Percentiles rank a stretch among this genome's conserved stretches.
Evolutionary conservation across 1,140 invertebrate genomes (phyloP).

Genomic region (Babylonia areolata): DNA sequence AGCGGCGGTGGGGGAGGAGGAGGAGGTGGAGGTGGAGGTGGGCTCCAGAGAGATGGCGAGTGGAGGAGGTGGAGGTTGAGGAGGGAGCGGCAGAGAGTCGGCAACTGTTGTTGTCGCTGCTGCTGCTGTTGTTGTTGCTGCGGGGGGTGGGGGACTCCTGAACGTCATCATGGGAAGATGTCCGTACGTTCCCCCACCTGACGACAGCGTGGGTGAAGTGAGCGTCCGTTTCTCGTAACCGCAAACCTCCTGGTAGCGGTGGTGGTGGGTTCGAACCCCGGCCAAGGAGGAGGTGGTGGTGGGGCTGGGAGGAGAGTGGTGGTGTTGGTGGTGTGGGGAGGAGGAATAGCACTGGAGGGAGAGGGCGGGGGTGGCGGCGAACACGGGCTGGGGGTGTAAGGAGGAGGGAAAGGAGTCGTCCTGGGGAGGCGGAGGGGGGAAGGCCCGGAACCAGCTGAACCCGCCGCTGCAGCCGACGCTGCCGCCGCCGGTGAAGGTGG

Average conservation of each 20-base stretch:
- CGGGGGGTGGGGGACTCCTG: neutral
- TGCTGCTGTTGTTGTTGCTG: too few species aligned
- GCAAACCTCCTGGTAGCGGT: neutral
- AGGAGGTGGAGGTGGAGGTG: neutral
- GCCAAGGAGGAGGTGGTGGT: neutral
- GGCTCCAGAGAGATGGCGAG: neutral
- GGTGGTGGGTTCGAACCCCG: neutral
- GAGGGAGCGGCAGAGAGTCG: too few species aligned
- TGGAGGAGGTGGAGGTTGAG: neutral
- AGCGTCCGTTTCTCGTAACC: neutral
- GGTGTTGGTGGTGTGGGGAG: neutral
- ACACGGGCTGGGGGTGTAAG: neutral
- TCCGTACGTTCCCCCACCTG: neutral
- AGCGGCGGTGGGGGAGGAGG: neutral
- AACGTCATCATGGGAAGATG: neutral
- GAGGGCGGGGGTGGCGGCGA: neutral
- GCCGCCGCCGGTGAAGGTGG: neutral
- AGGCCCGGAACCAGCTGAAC: conserved; percentile 19
- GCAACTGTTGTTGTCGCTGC: too few species aligned
- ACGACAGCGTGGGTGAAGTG: neutral
- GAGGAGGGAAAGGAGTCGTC: too few species aligned
- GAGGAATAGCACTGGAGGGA: neutral
- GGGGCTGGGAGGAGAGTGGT: neutral
- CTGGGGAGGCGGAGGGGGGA: neutral
- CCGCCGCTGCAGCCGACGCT: too few species aligned